Evolutionary conservation across 2,888 invertebrate species (phyloP).

Genomic region (Eilema griseolum): DNA sequence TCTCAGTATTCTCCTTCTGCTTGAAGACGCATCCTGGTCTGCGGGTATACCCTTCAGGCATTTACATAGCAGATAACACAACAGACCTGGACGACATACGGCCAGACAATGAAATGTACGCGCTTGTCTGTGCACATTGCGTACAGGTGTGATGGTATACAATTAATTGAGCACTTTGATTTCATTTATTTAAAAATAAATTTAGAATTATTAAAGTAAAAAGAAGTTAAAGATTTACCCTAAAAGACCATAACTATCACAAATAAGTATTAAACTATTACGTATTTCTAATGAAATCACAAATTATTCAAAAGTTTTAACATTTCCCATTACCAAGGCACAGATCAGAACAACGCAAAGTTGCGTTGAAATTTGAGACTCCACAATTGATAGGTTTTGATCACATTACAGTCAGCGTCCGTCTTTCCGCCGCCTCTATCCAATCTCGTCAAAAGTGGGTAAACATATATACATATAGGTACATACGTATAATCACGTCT

Average conservation of each 20-base stretch:
- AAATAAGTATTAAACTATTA: not conserved
- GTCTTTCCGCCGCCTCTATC: no score
- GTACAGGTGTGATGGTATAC: not conserved
- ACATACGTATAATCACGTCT: no score
- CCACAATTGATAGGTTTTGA: not conserved
- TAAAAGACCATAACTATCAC: not conserved
- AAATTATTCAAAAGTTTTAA: not conserved
- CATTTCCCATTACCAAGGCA: not conserved
- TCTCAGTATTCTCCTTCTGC: slow-evolving; percentile 98
- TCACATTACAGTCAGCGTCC: no score
- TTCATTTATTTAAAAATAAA: not conserved
- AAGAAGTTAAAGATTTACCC: not conserved
- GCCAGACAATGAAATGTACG: slow-evolving; percentile 78
- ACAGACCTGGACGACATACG: slow-evolving; percentile 52
- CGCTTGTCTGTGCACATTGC: not conserved
- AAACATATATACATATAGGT: no score
- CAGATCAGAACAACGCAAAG: not conserved
- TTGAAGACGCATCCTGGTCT: slow-evolving; percentile 97
- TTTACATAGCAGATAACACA: slow-evolving; percentile 48
- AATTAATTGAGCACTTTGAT: not conserved
- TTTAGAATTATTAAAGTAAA: no score
- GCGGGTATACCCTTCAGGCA: slow-evolving; percentile 85
- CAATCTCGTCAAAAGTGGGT: no score
- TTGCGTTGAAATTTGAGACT: not conserved
- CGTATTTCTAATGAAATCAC: no score